Base-by-base conservation (phyloP, 1,140 invertebrate species). In the Limonius californicus region DNA sequence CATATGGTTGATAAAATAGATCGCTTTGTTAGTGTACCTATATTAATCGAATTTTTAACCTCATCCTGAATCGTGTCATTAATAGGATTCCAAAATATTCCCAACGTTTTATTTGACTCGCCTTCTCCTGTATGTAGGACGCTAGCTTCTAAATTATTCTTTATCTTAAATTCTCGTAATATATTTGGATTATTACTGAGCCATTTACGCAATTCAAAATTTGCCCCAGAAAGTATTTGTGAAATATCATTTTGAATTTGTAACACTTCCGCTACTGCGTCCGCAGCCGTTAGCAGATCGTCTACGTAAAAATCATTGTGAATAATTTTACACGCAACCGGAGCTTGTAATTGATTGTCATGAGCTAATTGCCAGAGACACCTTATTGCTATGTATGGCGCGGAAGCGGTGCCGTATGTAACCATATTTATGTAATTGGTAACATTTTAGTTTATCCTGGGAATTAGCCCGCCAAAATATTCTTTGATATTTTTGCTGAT, bases 371-470 rank as follows among this genome's bases (percentile, higher is more conserved):
- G 27, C 4, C 11, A 11, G 4, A 32, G 11, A 32, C 27, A 32
- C 11, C 4, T 32, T 4, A 32, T 11, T 6, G 27, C 27, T 11
- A 32, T 4, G 4, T 6, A 32, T 32, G 27, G 27, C 11, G 27
- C 27, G 11, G 27, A 32, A 6, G 27, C 4, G 4, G 4, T 27
- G 11, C 59, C 63, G 42, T 57, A 64, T 4, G 35, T 61, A 11
- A 61, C 53, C 2, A 53, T 64, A 23, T 59, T 64, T n/a, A n/a
- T n/a, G n/a, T 47, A 64, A 53, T 14, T 11, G 18, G 19, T 55
- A 64, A 7, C 50, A 43, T 61, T 61, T 18, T 14, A 64, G 9
- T 7, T 54, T 19, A 1, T 61, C 59, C 3, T 19, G 21, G 11
- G 23, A n/a, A 42, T 35, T 35, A 6, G 15, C 7, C 12, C 59